Percentiles rank a stretch among this genome's conserved stretches.
These are phyloP conservation scores for Xenopus laevis DNA, from an alignment of 2,113 vertebrate genomes.

Conservation along the genomic window DNA sequence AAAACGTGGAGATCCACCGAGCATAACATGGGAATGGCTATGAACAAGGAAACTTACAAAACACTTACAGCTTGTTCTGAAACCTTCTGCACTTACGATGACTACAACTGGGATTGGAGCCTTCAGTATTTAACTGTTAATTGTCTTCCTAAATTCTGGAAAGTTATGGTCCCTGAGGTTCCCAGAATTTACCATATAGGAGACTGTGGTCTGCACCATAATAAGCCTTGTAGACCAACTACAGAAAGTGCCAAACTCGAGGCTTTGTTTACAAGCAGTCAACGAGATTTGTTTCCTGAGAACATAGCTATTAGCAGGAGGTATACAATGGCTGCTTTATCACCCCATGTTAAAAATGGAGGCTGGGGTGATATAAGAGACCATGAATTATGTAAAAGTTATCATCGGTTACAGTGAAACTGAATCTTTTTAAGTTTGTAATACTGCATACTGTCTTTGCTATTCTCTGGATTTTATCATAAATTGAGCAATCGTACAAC, in stretches of 20 bases:
- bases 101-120: conserved; percentile 99
- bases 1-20: conserved; percentile 97
- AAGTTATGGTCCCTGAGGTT: conserved; percentile 89
- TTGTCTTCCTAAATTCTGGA: conserved; percentile 93
- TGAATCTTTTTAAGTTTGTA: conserved; percentile 51
- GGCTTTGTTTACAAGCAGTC: conserved; percentile 80
- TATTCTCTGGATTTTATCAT: conserved; percentile 58
- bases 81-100: conserved; percentile 95
- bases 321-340: conserved; percentile 76
- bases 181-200: conserved; percentile 92
- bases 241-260: conserved; percentile 90
- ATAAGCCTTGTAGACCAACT: conserved; percentile 83
- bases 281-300: conserved; percentile 87
- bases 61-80: conserved; percentile 87
- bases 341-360: conserved; percentile 94
- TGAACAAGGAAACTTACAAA: conserved; percentile 81
- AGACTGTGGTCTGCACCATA: conserved; percentile 98
- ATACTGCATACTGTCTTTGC: conserved; percentile 49
- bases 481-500: conserved; percentile 58
- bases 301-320: conserved; percentile 78
- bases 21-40: conserved; percentile 98
- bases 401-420: conserved; percentile 89
- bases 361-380: conserved; percentile 98
- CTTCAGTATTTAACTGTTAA: conserved; percentile 87
- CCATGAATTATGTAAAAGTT: conserved; percentile 98